Evolutionary conservation across 2,113 vertebrate genomes (phyloP).

Genomic region (Hippopotamus amphibius): DNA sequence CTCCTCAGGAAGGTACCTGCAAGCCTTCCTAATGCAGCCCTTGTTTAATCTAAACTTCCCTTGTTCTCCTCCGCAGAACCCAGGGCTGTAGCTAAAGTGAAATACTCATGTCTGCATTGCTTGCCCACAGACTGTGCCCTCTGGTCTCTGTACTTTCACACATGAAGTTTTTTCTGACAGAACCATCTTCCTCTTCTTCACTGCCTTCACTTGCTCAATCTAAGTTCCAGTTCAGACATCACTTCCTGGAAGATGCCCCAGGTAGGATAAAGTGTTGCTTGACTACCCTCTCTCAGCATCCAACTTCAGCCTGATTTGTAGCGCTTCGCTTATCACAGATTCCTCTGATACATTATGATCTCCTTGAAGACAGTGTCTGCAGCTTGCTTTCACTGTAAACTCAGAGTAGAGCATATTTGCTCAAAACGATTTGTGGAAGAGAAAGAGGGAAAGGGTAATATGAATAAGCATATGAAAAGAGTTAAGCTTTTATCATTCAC

Average conservation of each 20-base stretch:
- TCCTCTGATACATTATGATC: not conserved
- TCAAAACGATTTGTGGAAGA: not conserved
- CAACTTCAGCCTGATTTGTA: not conserved
- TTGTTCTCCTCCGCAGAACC: not conserved
- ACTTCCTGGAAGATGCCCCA: not conserved
- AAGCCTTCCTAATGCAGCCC: not conserved
- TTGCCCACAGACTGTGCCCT: not conserved
- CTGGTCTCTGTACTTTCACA: not conserved
- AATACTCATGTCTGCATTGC: rapidly evolving
- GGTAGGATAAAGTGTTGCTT: not conserved
- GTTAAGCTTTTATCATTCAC: not conserved
- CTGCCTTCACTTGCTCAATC: not conserved
- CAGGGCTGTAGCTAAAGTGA: not conserved
- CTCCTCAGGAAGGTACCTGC: not conserved
- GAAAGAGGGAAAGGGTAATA: not conserved
- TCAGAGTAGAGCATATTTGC: not conserved
- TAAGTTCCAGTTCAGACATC: not conserved
- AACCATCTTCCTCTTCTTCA: not conserved
- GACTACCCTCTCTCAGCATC: not conserved
- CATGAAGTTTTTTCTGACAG: not conserved
- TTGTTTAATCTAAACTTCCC: not conserved
- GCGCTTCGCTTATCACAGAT: rapidly evolving
- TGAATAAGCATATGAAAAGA: not conserved
- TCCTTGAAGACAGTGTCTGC: not conserved
- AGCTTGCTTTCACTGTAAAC: not conserved